Conservation (phyloP, 2,113 vertebrate genomes). For the Spea bombifrons region DNA sequence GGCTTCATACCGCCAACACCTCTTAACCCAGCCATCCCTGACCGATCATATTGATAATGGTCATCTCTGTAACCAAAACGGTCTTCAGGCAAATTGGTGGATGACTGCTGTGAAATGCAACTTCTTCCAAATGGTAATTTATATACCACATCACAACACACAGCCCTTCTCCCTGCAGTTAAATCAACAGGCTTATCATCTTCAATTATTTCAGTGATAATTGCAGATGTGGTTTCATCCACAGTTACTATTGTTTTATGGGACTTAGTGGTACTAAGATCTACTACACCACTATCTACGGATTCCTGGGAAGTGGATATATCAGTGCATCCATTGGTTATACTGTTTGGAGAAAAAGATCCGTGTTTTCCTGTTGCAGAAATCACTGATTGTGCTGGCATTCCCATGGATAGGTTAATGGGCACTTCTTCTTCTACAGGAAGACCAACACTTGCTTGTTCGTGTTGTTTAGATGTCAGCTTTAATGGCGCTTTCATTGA, state of each 20-base stretch:
- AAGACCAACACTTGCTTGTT: constrained; percentile 70
- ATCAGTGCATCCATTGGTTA: constrained; percentile 71
- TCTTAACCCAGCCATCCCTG: constrained; percentile 72
- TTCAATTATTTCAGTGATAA: constrained; percentile 83
- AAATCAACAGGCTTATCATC: constrained; percentile 92
- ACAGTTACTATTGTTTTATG: constrained; percentile 81
- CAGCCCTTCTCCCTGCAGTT: constrained; percentile 85
- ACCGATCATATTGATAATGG: constrained; percentile 79
- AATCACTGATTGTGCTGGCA: constrained; percentile 61
- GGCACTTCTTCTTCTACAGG: constrained; percentile 76
- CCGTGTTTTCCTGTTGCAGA: constrained; percentile 64
- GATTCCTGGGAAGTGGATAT: constrained; percentile 59
- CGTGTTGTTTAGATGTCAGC: constrained; percentile 79
- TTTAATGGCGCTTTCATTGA: constrained; percentile 73
- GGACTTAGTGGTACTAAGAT: constrained; percentile 88
- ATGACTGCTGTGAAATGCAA: constrained; percentile 82
- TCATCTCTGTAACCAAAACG: constrained; percentile 84
- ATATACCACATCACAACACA: constrained; percentile 96
- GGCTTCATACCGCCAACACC: constrained; percentile 82
- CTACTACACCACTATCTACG: constrained; percentile 75
- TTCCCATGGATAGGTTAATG: constrained; percentile 85
- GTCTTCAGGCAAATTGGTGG: constrained; percentile 82
- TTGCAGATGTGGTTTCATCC: constrained; percentile 73
- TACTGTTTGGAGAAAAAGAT: constrained; percentile 60
- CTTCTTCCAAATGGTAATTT: constrained; percentile 91